Base-by-base conservation (phyloP, 2,888 invertebrate genomes). In the Ypsolopha scabrella region DNA sequence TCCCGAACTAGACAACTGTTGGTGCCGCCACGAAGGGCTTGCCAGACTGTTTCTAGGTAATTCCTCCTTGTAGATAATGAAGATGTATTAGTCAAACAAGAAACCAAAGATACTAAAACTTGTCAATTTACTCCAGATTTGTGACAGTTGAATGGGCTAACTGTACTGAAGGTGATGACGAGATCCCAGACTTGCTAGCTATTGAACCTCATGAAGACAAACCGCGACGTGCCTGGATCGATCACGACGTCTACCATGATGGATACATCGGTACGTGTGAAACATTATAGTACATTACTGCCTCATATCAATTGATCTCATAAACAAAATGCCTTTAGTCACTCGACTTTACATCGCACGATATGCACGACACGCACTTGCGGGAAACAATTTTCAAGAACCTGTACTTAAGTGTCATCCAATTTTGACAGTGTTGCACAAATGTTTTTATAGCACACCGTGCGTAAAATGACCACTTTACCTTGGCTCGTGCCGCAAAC, bases 81-180 rank as follows among this genome's bases (percentile, higher is more conserved):
- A n/a, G n/a, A n/a, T n/a, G n/a, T n/a, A n/a, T n/a, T n/a, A n/a
- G n/a, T n/a, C n/a, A n/a, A n/a, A n/a, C n/a, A n/a, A n/a, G n/a
- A n/a, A n/a, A n/a, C n/a, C n/a, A n/a, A n/a, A n/a, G n/a, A n/a
- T 24, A 24, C n/a, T 39, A 58, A 13, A 8, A 2, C 34, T 11
- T 36, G 1, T 11, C 36, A 46, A 11, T 33, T 11, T 11, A 34
- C 6, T 36, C 6, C 57, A 83, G 85, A 70, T 82, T 73, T 59
- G 76, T 85, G 55, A 81, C 82, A 0, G 83, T 85, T 57, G 80
- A 83, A 54, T 83, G 85, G 85, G 75, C 80, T 8, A 85, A 85
- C 69, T 85, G 85, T 63, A 80, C 80, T 7, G 72, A 75, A 4
- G 76, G 74, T 8, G 57, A 68, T 24, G 73, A 75, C 52, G 81